Conservation (phyloP, 2,888 invertebrate species). For the Acanthosepion esculentum region DNA sequence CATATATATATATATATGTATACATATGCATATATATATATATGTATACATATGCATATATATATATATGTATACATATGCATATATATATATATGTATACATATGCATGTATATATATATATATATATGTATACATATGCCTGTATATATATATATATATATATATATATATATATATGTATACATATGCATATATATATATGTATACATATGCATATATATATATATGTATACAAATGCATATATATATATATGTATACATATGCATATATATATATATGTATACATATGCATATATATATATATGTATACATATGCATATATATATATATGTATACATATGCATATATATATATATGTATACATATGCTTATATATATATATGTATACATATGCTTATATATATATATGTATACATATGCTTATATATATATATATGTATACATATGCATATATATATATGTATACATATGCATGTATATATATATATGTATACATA, state of each 20-base stretch:
- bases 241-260: slow-evolving; percentile 37
- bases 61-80: not conserved
- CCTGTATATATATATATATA: not conserved
- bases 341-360: slow-evolving; percentile 35
- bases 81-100: not conserved
- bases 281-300: not conserved
- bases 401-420: not conserved
- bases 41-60: not conserved
- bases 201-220: not conserved
- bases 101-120: not conserved
- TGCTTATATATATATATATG: no score
- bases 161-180: not conserved
- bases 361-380: not conserved
- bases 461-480: no score
- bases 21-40: not conserved
- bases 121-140: not conserved
- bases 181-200: not conserved
- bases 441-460: no score
- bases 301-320: not conserved
- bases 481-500: no score
- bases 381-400: not conserved
- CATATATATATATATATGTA: not conserved
- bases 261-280: not conserved
- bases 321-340: slow-evolving; percentile 35
- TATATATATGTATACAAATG: not conserved